These are phyloP conservation scores for Sterrhoptilus dennistouni DNA, from an alignment of 2,113 vertebrate species.

Conservation along the genomic window DNA sequence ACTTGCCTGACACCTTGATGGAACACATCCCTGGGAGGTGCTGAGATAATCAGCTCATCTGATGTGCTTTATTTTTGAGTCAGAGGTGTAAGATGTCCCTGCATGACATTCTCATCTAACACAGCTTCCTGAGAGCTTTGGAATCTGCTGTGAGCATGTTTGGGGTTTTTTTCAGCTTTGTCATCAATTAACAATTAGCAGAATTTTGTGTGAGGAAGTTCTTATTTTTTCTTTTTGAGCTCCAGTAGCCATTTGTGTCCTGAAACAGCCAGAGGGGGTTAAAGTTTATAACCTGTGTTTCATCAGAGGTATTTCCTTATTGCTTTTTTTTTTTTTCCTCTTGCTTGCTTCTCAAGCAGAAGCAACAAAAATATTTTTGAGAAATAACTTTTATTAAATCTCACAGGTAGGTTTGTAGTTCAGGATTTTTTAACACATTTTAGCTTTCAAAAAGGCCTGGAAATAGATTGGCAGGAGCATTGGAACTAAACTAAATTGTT, in stretches of 20 bases:
- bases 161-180: neutral
- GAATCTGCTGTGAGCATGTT: neutral
- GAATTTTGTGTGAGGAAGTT: neutral
- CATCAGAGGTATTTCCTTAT: neutral
- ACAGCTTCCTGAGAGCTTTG: neutral
- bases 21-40: neutral
- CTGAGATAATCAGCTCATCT: neutral
- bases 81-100: conserved; percentile 36
- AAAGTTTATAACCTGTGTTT: neutral
- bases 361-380: neutral
- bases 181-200: neutral
- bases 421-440: neutral
- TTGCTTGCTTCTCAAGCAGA: too few species aligned
- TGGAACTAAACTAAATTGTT: neutral
- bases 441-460: neutral
- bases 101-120: neutral
- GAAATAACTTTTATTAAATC: neutral
- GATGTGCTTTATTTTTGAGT: neutral
- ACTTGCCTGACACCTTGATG: neutral
- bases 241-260: neutral
- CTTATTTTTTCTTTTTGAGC: neutral
- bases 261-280: neutral
- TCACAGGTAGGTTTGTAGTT: neutral
- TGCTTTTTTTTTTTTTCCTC: neutral
- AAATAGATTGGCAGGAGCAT: neutral